Evolutionary conservation across 2,888 invertebrate genomes (phyloP), one percentile per base, ranked within the genome.

Genomic region (Ophioninae sp.): DNA sequence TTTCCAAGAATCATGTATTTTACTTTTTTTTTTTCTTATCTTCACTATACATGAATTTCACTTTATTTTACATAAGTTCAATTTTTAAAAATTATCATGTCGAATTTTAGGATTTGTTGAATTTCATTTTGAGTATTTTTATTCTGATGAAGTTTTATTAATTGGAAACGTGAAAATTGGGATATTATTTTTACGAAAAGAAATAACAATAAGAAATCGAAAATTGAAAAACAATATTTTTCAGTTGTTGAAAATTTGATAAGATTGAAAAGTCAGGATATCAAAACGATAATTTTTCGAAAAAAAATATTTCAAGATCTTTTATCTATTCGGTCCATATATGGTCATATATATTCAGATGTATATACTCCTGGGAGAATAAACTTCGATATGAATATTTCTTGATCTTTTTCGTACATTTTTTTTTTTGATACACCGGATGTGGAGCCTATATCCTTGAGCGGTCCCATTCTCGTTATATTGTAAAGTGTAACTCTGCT

Each of bases 361-460:
- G 61, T 75, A 67, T 61, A 81, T 79, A 68, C 78, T 61, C 69
- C 61, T 74, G 13, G 10, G 77, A 65, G 79, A 79, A 79, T 76
- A 72, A 72, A 76, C 72, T 61, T 37, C 39, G 20, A 13, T 59
- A 44, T 44, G 23, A 62, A 39, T 2, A 73, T 56, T 61, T 39
- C 39, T 20, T 37, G 65, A 78, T 59, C 78, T 81, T 81, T 76
- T 72, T 50, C 67, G 76, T 67, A 67, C 70, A n/a, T n/a, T n/a
- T n/a, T 67, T 73, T 65, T 62, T 44, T 68, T 13, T 41, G 69
- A 67, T 23, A 57, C 76, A 81, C 72, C 81, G 81, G 84, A 84
- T 84, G 76, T 62, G 39, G 30, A 23, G 72, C n/a, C 67, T 79
- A 79, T 83, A 83, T 81, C 75, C 44, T 70, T 76, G 50, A 59